Evolutionary conservation across 2,797 vertebrate genomes (phyloP).

Genomic region (Ciconia nigra): DNA sequence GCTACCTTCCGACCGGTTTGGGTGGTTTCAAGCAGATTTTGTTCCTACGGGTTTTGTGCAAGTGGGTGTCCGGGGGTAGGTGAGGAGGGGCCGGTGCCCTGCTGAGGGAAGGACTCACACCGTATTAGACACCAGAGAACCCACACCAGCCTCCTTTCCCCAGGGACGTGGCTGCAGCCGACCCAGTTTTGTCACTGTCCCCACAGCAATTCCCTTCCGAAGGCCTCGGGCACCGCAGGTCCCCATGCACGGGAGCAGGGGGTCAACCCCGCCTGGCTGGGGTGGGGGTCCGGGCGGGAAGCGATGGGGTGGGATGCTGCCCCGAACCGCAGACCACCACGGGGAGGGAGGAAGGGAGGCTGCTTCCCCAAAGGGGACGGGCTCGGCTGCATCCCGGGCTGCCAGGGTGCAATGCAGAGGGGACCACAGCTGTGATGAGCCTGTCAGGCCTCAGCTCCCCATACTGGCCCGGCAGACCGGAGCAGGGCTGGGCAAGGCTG

Average conservation of each 20-base stretch:
- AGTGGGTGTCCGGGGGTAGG: accelerated
- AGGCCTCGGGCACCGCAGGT: no score
- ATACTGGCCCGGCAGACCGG: accelerated
- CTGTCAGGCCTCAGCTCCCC: background rate
- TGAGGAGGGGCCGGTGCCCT: no score
- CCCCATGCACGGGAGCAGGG: background rate
- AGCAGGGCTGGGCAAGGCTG: background rate
- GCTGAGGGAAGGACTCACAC: background rate
- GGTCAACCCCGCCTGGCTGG: background rate
- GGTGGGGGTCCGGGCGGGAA: no score
- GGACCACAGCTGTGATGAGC: background rate
- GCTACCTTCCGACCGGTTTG: background rate
- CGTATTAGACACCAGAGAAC: background rate
- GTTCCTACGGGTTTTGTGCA: background rate
- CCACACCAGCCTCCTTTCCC: background rate
- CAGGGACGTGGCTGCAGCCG: background rate
- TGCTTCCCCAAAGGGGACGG: background rate
- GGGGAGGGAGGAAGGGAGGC: background rate
- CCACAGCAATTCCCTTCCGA: accelerated
- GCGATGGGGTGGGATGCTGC: background rate
- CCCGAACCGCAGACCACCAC: background rate
- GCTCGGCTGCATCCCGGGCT: background rate
- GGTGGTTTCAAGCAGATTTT: background rate
- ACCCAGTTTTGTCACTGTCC: background rate
- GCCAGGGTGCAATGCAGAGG: background rate